Evolutionary conservation across 2,113 vertebrate species (phyloP).

Genomic region (Malurus cyaneus): DNA sequence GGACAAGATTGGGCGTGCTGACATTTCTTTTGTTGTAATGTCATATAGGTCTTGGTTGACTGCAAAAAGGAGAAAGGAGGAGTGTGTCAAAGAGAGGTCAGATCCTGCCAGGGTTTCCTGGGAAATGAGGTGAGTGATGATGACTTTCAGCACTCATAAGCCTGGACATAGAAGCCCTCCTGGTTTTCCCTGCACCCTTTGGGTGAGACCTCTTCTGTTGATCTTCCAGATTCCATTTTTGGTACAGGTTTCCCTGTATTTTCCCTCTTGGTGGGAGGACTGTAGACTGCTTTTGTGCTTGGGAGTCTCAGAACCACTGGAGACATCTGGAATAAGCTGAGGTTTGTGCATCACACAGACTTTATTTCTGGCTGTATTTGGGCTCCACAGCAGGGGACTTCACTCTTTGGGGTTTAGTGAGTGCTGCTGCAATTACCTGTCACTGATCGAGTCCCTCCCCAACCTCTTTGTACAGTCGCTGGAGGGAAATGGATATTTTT

Average conservation of each 20-base stretch:
- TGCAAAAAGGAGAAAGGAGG: not conserved
- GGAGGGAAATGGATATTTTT: not conserved
- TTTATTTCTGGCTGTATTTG: not conserved
- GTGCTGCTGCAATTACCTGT: not conserved
- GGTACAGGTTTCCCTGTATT: not conserved
- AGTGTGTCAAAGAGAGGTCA: not conserved
- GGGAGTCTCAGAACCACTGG: not conserved
- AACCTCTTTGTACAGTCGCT: not conserved
- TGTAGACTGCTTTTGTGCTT: not conserved
- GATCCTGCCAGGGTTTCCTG: not conserved
- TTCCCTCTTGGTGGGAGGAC: not conserved
- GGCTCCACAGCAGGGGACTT: not conserved
- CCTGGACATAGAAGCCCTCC: not conserved
- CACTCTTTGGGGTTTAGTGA: not conserved
- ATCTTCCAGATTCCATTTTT: not conserved
- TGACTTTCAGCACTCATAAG: not conserved
- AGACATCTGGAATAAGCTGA: not conserved
- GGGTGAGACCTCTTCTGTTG: not conserved
- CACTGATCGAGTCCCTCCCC: not conserved
- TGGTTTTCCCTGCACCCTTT: not conserved
- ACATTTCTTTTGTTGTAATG: constrained; percentile 8
- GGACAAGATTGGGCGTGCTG: not conserved
- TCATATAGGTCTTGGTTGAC: not conserved
- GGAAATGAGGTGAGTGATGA: constrained; percentile 29
- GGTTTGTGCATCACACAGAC: not conserved